Percentiles rank a stretch among this genome's conserved stretches.
Evolutionary conservation across 2,888 invertebrate genomes (phyloP).

Genomic region (Machimus rusticus): DNA sequence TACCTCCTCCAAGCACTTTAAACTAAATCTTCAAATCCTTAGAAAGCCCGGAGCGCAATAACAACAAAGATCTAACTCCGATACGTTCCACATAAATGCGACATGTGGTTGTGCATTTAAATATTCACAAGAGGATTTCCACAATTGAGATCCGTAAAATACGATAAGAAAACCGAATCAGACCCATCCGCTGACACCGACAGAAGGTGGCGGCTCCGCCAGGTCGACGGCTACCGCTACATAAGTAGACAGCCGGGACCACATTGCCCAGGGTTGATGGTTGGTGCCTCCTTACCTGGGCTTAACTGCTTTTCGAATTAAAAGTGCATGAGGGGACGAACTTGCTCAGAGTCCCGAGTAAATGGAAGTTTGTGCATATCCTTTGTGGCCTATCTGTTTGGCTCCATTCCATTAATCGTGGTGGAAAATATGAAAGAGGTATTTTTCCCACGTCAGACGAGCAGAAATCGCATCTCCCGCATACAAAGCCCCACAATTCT

Average conservation of each 20-base stretch:
- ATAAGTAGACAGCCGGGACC: constrained; percentile 32
- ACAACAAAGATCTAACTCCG: constrained; percentile 32
- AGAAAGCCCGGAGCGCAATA: constrained; percentile 1
- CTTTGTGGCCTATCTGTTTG: constrained; percentile 27
- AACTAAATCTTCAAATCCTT: constrained; percentile 29
- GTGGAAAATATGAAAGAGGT: constrained; percentile 24
- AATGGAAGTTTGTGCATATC: constrained; percentile 25
- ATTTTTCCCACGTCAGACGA: constrained; percentile 43
- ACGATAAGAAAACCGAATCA: constrained; percentile 40
- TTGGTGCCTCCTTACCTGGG: constrained; percentile 35
- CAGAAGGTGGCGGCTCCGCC: background rate
- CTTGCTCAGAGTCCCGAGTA: background rate
- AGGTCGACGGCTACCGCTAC: background rate
- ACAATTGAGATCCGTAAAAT: constrained; percentile 41
- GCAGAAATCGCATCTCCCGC: constrained; percentile 18
- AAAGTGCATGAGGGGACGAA: constrained; percentile 45
- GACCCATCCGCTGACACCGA: background rate
- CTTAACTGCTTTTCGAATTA: constrained; percentile 47
- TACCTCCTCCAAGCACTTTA: constrained; percentile 11
- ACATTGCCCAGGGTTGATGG: constrained; percentile 9
- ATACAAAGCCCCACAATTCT: background rate
- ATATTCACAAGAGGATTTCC: constrained; percentile 42
- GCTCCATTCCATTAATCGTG: background rate
- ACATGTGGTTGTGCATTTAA: constrained; percentile 40
- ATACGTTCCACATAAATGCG: constrained; percentile 33